Evolutionary conservation across 1,140 invertebrate genomes (phyloP).

Genomic region (Meloidogyne chitwoodi): DNA sequence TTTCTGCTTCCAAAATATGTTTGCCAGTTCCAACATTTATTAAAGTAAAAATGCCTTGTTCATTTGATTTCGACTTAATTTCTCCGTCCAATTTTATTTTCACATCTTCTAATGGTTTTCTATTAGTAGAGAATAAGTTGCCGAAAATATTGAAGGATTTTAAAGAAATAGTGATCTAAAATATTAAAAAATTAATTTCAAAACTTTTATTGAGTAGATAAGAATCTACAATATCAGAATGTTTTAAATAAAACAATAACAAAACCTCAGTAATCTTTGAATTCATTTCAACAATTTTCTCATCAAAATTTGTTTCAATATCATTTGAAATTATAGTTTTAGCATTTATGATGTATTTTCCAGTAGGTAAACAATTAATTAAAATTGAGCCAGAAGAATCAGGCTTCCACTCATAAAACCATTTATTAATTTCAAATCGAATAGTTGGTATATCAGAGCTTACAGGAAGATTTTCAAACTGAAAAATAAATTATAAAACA

Average conservation of each 20-base stretch:
- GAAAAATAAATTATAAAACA: too few relatives aligned
- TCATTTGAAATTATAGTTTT: not conserved
- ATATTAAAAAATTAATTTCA: too few relatives aligned
- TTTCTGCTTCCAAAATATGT: not conserved
- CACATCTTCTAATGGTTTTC: not conserved
- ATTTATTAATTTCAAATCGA: slow-evolving; percentile 52
- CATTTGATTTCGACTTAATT: not conserved
- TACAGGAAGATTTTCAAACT: slow-evolving; percentile 34
- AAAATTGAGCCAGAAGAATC: slow-evolving; percentile 67
- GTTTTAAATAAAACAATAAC: too few relatives aligned
- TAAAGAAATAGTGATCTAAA: not conserved
- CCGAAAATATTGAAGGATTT: not conserved
- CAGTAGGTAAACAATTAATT: slow-evolving; percentile 28
- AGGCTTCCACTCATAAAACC: slow-evolving; percentile 75
- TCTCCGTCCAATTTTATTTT: slow-evolving; percentile 1
- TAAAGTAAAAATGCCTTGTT: slow-evolving; percentile 6
- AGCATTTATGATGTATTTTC: slow-evolving; percentile 13
- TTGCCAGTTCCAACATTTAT: not conserved
- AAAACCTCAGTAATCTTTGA: not conserved
- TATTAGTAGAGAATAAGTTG: not conserved
- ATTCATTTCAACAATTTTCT: not conserved
- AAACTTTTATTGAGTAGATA: too few relatives aligned
- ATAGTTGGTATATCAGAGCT: slow-evolving; percentile 38
- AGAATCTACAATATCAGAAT: too few relatives aligned
- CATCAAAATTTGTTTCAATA: not conserved